phyloP scores from a whole-genome alignment of 2,113 vertebrate species.

The Notarius quadriscutis region DNA sequence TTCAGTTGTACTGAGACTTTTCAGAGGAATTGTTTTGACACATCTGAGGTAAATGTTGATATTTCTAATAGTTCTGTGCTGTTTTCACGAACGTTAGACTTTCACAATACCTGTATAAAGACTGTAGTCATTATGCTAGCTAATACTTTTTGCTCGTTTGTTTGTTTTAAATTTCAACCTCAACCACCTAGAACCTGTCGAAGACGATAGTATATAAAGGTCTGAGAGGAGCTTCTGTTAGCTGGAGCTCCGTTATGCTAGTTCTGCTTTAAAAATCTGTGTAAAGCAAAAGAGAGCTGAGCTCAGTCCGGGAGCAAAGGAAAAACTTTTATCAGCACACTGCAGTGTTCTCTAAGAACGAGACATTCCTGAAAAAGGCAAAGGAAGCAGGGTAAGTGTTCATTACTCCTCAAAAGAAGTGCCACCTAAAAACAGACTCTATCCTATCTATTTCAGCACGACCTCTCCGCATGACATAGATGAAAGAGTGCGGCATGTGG shows the following conservation, averaged over 20 bases:
- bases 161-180: neutral
- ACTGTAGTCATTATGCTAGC: neutral
- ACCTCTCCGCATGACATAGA: constrained; percentile 27
- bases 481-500: constrained; percentile 18
- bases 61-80: neutral
- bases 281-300: neutral
- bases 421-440: constrained; percentile 7
- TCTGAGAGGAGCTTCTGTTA: neutral
- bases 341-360: neutral
- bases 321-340: neutral
- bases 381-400: neutral
- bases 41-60: neutral
- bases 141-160: neutral
- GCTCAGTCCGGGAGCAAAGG: neutral
- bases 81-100: neutral
- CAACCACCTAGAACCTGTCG: neutral
- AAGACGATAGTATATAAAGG: no score
- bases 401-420: constrained; percentile 12
- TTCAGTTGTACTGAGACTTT: neutral
- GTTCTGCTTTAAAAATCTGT: neutral
- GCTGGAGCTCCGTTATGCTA: neutral
- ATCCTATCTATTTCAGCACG: constrained; percentile 15
- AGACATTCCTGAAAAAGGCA: neutral
- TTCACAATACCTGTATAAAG: neutral
- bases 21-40: neutral